These are phyloP conservation scores for Scaptomyza polygonia DNA, from an alignment of 2,888 invertebrate species.

Conservation along the genomic window DNA sequence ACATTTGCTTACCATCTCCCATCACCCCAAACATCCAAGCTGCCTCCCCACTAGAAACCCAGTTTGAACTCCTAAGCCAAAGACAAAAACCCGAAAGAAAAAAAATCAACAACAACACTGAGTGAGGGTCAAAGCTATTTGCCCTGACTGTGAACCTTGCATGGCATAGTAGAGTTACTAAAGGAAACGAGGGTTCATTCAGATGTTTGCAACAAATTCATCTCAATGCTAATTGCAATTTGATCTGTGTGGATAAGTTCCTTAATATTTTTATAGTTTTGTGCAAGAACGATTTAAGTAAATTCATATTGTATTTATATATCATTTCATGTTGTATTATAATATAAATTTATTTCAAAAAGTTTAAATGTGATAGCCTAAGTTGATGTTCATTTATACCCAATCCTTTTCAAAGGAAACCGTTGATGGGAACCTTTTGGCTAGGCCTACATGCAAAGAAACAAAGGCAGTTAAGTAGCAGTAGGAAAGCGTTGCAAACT, in stretches of 20 bases:
- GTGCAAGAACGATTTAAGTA: no score
- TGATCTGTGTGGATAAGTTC: no score
- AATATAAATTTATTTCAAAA: no score
- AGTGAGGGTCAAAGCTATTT: slow-evolving; percentile 35
- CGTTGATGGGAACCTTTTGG: neutral
- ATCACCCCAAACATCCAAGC: neutral
- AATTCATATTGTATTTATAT: no score
- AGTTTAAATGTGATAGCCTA: no score
- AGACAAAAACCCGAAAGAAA: slow-evolving; percentile 10
- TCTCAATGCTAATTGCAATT: slow-evolving; percentile 6
- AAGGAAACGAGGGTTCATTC: slow-evolving; percentile 7
- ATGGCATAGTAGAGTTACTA: neutral
- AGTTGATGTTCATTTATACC: no score
- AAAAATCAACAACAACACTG: slow-evolving; percentile 15
- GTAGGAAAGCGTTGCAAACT: slow-evolving; percentile 17
- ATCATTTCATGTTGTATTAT: no score
- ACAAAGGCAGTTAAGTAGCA: slow-evolving; percentile 27
- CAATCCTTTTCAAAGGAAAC: neutral
- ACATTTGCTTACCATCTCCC: slow-evolving; percentile 17
- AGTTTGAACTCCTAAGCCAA: neutral
- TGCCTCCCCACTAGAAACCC: neutral
- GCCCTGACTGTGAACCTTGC: slow-evolving; percentile 3
- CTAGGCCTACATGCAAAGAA: no score
- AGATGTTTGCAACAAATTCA: slow-evolving; percentile 3
- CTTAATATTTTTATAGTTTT: no score